Conservation (phyloP, 2,888 invertebrate genomes). For the Drosophila robusta region DNA sequence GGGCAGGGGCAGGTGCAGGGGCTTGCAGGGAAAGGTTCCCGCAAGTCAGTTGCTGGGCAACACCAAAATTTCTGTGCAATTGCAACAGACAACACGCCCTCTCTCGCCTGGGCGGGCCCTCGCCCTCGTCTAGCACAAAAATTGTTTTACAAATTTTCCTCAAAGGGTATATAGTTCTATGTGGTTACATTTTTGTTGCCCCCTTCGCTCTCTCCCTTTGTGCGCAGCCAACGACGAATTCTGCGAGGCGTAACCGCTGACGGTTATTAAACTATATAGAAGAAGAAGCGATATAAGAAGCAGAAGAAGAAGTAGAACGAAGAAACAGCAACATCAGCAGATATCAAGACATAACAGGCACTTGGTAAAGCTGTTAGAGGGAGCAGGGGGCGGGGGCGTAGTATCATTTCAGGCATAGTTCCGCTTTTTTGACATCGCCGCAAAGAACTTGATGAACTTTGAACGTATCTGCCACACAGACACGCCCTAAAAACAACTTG, state of each 20-base stretch:
- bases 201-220: slow-evolving; percentile 5
- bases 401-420: slow-evolving; percentile 75
- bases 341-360: slow-evolving; percentile 38
- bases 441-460: slow-evolving; percentile 55
- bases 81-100: slow-evolving; percentile 38
- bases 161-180: slow-evolving; percentile 24
- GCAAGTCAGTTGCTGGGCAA: slow-evolving; percentile 46
- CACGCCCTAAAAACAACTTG: slow-evolving; percentile 59
- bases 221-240: slow-evolving; percentile 54
- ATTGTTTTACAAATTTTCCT: slow-evolving; percentile 37
- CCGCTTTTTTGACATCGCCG: slow-evolving; percentile 63
- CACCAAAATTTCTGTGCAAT: slow-evolving; percentile 44
- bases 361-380: slow-evolving; percentile 12
- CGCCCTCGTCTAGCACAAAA: slow-evolving; percentile 24
- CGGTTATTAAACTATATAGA: slow-evolving; percentile 76
- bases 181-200: slow-evolving; percentile 11
- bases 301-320: slow-evolving; percentile 12
- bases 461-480: slow-evolving; percentile 21
- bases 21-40: slow-evolving; percentile 5
- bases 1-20: not conserved
- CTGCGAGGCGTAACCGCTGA: slow-evolving; percentile 76
- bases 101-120: slow-evolving; percentile 13
- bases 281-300: slow-evolving; percentile 21
- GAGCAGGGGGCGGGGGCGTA: slow-evolving; percentile 1
- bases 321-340: slow-evolving; percentile 35